Evolutionary conservation across 2,113 vertebrate genomes (phyloP).

Genomic region (Enhydra lutris): DNA sequence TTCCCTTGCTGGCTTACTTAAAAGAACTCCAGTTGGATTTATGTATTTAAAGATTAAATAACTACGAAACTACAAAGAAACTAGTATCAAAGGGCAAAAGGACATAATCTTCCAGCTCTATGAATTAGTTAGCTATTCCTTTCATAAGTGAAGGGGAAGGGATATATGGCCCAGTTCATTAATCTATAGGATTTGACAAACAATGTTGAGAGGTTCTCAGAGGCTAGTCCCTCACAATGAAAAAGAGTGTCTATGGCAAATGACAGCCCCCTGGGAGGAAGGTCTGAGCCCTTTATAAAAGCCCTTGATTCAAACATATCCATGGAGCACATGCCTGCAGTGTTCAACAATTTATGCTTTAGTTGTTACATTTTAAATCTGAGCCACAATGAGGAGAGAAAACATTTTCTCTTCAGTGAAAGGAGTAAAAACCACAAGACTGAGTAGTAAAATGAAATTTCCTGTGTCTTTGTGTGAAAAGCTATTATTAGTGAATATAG

Average conservation of each 20-base stretch:
- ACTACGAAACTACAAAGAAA: conserved; percentile 82
- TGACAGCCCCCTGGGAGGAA: conserved; percentile 82
- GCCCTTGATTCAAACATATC: conserved; percentile 82
- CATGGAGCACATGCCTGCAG: conserved; percentile 76
- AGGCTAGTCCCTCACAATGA: conserved; percentile 78
- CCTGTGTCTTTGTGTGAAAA: conserved; percentile 19
- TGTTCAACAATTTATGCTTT: conserved; percentile 80
- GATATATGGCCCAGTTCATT: conserved; percentile 85
- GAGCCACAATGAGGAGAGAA: conserved; percentile 73
- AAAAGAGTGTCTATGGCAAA: conserved; percentile 83
- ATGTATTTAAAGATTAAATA: conserved; percentile 83
- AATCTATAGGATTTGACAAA: conserved; percentile 84
- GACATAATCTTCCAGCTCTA: conserved; percentile 81
- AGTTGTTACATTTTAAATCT: conserved; percentile 80
- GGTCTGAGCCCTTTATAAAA: conserved; percentile 79
- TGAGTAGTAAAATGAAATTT: conserved; percentile 36
- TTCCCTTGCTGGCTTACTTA: conserved; percentile 77
- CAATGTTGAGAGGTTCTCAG: conserved; percentile 79
- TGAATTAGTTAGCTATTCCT: conserved; percentile 82
- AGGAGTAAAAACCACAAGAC: conserved; percentile 55
- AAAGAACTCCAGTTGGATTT: conserved; percentile 79
- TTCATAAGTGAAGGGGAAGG: conserved; percentile 79
- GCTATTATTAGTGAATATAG: background rate
- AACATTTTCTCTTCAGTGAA: conserved; percentile 77
- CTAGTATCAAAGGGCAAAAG: conserved; percentile 81